Percentiles rank a stretch among this genome's conserved stretches.
These are phyloP conservation scores for Eira barbara DNA, from an alignment of 2,113 vertebrate genomes.

Conservation along the genomic window DNA sequence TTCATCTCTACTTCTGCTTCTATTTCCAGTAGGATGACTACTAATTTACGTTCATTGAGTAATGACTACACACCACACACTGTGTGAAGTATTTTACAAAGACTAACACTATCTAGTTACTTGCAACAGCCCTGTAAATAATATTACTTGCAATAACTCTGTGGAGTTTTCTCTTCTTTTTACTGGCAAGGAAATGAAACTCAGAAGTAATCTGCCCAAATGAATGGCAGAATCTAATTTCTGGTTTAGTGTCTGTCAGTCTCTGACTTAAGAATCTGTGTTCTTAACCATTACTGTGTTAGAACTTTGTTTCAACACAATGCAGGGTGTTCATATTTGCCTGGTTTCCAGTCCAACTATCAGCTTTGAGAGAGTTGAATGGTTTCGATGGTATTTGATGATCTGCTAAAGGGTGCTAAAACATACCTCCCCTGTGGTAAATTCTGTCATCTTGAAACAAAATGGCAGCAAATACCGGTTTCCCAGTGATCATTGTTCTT, in stretches of 20 bases:
- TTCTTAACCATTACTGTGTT: background rate
- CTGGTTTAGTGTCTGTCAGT: background rate
- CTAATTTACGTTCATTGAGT: background rate
- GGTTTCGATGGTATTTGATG: background rate
- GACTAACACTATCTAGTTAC: background rate
- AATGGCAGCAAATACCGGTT: background rate
- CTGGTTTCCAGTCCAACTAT: background rate
- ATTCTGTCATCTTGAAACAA: conserved; percentile 23
- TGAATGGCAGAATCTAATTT: background rate
- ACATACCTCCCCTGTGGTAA: background rate
- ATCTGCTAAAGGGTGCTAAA: background rate
- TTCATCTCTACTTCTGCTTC: background rate
- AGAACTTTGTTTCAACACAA: background rate
- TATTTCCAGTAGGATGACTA: background rate
- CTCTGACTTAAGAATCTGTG: background rate
- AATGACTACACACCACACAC: background rate
- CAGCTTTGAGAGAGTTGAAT: background rate
- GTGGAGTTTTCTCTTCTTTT: background rate
- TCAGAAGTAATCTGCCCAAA: background rate
- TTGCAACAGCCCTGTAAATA: too few species aligned
- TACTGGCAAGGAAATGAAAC: background rate
- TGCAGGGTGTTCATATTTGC: background rate
- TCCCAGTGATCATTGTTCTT: background rate
- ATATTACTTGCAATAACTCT: background rate
- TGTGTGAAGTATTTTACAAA: background rate